Evolutionary conservation across 2,797 vertebrate genomes (phyloP).

Genomic region (Diceros bicornis): DNA sequence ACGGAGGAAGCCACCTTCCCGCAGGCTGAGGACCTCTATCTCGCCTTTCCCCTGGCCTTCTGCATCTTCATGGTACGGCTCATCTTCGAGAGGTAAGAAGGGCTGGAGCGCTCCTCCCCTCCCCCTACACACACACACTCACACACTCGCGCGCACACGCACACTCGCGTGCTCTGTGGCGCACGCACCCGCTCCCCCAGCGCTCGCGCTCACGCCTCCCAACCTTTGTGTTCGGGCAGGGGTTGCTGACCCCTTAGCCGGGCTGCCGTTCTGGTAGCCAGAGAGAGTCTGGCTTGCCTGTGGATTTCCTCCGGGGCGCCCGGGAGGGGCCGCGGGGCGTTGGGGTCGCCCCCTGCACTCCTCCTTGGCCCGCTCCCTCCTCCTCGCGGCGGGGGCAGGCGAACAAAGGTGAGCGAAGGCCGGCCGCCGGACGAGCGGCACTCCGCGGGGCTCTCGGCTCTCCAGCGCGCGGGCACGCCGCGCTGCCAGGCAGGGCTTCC

Average conservation of each 20-base stretch:
- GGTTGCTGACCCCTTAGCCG: not conserved
- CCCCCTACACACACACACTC: slow-evolving; percentile 51
- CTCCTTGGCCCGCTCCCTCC: not conserved
- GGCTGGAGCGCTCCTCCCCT: slow-evolving; percentile 69
- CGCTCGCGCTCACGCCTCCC: slow-evolving; percentile 53
- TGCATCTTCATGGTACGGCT: slow-evolving; percentile 98
- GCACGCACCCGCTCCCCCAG: slow-evolving; percentile 56
- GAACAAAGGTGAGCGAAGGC: slow-evolving; percentile 80
- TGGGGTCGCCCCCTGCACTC: not conserved
- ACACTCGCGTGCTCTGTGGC: slow-evolving; percentile 63
- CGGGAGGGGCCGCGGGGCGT: not conserved
- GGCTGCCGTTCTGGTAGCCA: not conserved
- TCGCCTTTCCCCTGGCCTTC: slow-evolving; percentile 97
- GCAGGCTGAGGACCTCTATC: slow-evolving; percentile 98
- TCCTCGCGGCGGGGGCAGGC: not conserved
- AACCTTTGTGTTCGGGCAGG: slow-evolving; percentile 65
- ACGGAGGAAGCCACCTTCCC: slow-evolving; percentile 98
- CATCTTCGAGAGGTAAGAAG: slow-evolving; percentile 96
- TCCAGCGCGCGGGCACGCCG: not conserved
- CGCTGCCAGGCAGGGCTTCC: slow-evolving; percentile 67
- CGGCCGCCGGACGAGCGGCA: not conserved
- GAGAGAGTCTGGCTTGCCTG: not conserved
- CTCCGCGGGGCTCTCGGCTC: not conserved
- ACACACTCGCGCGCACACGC: slow-evolving; percentile 55
- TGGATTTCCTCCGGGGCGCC: not conserved